Base-by-base conservation (phyloP, 2,797 vertebrate genomes). In the Anniella stebbinsi region DNA sequence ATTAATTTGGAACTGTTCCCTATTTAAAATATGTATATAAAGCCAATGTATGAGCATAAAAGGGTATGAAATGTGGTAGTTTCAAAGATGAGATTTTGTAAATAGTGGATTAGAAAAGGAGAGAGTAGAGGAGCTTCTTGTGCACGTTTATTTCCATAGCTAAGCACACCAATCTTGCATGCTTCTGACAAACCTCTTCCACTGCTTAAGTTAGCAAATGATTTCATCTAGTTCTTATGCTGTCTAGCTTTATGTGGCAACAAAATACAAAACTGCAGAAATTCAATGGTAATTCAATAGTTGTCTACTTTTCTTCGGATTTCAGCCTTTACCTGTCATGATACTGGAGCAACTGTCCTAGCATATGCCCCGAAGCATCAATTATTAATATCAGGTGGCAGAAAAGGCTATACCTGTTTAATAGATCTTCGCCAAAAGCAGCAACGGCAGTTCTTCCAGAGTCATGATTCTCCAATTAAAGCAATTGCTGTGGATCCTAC, bases 401-500 rank as follows among this genome's bases (percentile, higher is more conserved):
- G 98, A 96, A 99, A 98, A 97, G 99, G 99, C 84, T 99, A 98
- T 96, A 98, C 99, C 18, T 98, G 98, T 78, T 87, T 98, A 90
- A 98, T 99, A 97, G 99, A 99, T 97, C 97, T 99, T 87, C 96
- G 97, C 8, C 98, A 98, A 95, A 96, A 97, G 94, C 97, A 98
- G 81, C 98, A 99, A 95, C 98, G 97, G 1, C 98, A 99, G 91
- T 98, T 98, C 95, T 99, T 99, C 95, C 99, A 99, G 97, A 99
- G 98, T 90, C 99, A 99, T 70, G 99, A 99, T 97, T 99, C 99
- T 1, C 97, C 98, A 12, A 97, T 99, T 89, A 99, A 99, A 97
- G 99, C 99, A 0, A 97, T 99, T 96, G 98, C 98, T 48, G 95
- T 99, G 30, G 98, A 98, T 94, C 96, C 98, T 85, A 98, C 98